Percentiles rank a stretch among this genome's conserved stretches.
Conservation (phyloP, 2,888 invertebrate genomes). For the Limnephilus rhombicus region DNA sequence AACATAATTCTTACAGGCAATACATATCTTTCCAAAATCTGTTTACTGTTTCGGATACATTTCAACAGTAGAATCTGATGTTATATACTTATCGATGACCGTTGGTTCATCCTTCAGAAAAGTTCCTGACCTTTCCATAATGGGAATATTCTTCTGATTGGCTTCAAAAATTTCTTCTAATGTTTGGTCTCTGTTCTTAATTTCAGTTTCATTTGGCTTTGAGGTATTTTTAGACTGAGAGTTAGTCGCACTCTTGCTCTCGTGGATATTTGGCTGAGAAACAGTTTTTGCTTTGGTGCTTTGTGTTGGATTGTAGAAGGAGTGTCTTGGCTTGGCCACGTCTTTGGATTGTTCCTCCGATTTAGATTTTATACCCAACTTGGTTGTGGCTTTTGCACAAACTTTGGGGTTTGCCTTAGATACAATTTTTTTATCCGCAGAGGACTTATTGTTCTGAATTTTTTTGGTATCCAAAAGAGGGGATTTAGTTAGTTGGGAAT, state of each 20-base stretch:
- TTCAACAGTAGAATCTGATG: conserved; percentile 52
- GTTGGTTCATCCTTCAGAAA: conserved; percentile 87
- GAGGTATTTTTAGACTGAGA: conserved; percentile 15
- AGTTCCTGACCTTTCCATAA: conserved; percentile 83
- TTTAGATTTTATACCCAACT: conserved; percentile 44
- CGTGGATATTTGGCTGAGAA: conserved; percentile 68
- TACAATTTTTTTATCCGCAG: conserved; percentile 69
- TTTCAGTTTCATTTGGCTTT: neutral
- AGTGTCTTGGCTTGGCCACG: conserved; percentile 62
- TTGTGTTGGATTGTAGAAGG: conserved; percentile 78
- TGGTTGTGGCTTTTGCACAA: conserved; percentile 64
- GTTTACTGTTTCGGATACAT: conserved; percentile 54
- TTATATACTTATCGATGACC: conserved; percentile 73
- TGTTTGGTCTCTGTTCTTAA: neutral
- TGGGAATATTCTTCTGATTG: conserved; percentile 65
- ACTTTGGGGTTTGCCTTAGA: neutral
- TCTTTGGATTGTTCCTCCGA: neutral
- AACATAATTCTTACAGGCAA: neutral
- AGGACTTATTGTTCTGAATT: conserved; percentile 71
- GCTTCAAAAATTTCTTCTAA: conserved; percentile 60
- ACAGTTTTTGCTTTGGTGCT: conserved; percentile 79
- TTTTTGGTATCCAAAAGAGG: conserved; percentile 40
- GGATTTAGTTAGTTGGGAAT: conserved; percentile 24
- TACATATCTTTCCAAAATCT: neutral
- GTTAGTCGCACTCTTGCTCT: neutral